Evolutionary conservation across 2,888 invertebrate genomes (phyloP), one percentile per base, ranked within the genome.

Genomic region (Junonia oenone): DNA sequence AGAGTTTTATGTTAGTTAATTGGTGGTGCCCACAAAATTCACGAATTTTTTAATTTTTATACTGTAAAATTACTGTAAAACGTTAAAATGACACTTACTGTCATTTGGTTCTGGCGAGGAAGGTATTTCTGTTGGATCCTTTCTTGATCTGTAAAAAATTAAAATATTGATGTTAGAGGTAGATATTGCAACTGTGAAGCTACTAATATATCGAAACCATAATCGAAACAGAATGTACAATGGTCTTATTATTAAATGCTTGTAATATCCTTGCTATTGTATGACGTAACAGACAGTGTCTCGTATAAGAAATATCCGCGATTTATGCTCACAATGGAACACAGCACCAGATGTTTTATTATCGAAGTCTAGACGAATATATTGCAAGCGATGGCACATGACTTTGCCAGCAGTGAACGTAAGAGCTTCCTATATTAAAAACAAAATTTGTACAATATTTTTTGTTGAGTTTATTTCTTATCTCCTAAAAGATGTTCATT

Each of bases 101-200:
- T 82, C 81, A 67, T 78, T 76, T 5, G 69, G 73, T 15, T 85
- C 81, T 55, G 78, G 75, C 29, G 83, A 70, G 2, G 72, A 65
- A 1, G 80, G 65, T 5, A 71, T 67, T 2, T 67, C 65, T 33
- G 13, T 26, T 13, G 43, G 2, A 26, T 76, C 80, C 8, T 63
- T 65, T n/a, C 55, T 65, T 13, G 79, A 76, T 55, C 88, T 87
- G 78, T 15, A 73, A 69, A 56, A n/a, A 11, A n/a, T 5, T 22
- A 19, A 40, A 22, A n/a, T 19, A n/a, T 11, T 6, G 6, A 22
- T 15, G n/a, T 22, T 22, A 19, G 22, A 22, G 40, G 15, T 8
- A 17, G 2, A 14, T 8, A 37, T 15, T 37, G 8, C 6, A 14
- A 8, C 13, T 6, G 37, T n/a, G 9, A 14, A 8, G 9, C 8